Base-by-base conservation (phyloP, 2,113 vertebrate species). In the Anseranas semipalmata region DNA sequence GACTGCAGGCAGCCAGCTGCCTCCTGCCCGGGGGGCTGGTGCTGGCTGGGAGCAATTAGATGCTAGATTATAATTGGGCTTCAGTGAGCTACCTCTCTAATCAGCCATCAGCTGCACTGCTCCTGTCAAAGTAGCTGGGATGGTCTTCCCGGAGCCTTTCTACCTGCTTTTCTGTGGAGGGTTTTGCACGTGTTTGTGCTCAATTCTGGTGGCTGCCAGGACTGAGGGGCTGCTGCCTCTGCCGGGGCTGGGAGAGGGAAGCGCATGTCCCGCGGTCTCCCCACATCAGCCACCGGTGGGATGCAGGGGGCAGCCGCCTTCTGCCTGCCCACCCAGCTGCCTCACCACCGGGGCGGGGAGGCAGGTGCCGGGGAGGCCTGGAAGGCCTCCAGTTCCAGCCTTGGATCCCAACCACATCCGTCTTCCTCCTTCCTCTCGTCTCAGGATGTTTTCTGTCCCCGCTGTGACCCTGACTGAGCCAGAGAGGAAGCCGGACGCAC, bases 11-110 rank as follows among this genome's bases (percentile, higher is more conserved):
- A 96, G 74, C 48, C 90, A 95, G 88, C 92, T 96, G 90, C 92
- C 90, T 94, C 63, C 85, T 58, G 75, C 85, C 82, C 78, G 79
- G 45, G 81, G 32, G 72, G 65, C 37, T 78, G 68, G 50, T 12
- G 16, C 45, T 96, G 73, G 71, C 93, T 84, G 85, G 63, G 52
- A 92, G 66, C 87, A 94, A 95, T 95, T 96, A 91, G 90, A 84
- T 43, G 70, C 71, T 72, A 22, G 5, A 85, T 79, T 94, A 70
- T 90, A 95, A 88, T 58, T 81, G 86, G 77, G 48, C 66, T 85
- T 82, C 1, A 0, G 87, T 78, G 77, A 88, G 76, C 66, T 79
- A 65, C 46, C 41, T 85, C 75, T 86, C 72, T 75, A 78, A 85
- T 94, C 91, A 93, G 78, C 62, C 81, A 87, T 89, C 86, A 86